phyloP scores from a whole-genome alignment of 1,140 invertebrate genomes.

The Hyposmocoma kahamanoa region DNA sequence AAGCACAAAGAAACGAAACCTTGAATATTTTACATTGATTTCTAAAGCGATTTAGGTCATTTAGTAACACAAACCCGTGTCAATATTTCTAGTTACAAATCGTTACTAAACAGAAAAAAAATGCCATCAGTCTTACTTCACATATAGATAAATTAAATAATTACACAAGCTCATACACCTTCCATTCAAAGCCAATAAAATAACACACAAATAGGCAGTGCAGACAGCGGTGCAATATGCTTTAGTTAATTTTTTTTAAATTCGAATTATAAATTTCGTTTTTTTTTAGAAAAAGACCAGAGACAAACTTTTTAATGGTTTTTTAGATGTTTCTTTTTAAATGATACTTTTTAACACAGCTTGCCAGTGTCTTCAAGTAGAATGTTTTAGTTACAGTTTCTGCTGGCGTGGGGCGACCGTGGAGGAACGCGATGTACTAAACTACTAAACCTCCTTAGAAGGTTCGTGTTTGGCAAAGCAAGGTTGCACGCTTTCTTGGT shows the following conservation, averaged over 20 bases:
- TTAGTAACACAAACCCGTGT: too few relatives aligned
- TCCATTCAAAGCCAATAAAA: too few relatives aligned
- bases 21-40: too few relatives aligned
- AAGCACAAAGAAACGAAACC: too few relatives aligned
- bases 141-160: too few relatives aligned
- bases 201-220: slow-evolving; percentile 2
- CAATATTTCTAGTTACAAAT: too few relatives aligned
- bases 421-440: neutral
- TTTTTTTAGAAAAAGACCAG: neutral
- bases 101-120: too few relatives aligned
- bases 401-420: neutral
- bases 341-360: neutral
- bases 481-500: slow-evolving; percentile 1
- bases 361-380: neutral
- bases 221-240: neutral
- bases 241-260: neutral
- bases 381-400: neutral
- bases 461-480: neutral
- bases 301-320: neutral
- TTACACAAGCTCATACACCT: too few relatives aligned
- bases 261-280: neutral
- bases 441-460: too few relatives aligned
- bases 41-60: too few relatives aligned
- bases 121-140: too few relatives aligned
- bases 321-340: neutral